phyloP scores from a whole-genome alignment of 2,113 vertebrate genomes.

The Notechis scutatus region DNA sequence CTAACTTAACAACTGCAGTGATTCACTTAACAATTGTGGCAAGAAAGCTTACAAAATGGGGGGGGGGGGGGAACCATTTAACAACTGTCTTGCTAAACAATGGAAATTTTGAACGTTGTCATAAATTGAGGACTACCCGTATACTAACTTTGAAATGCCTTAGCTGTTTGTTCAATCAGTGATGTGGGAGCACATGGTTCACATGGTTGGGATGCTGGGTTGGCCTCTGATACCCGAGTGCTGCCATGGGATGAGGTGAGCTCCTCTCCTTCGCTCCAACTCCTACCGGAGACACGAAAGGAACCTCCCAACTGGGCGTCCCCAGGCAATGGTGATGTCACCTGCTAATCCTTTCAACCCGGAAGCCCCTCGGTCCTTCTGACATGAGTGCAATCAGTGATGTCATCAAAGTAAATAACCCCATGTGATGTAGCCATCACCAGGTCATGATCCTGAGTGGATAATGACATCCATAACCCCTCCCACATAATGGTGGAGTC shows the following conservation, averaged over 20 bases:
- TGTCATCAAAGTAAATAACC: not conserved
- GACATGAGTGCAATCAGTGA: not conserved
- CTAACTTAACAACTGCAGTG: not conserved
- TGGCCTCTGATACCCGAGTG: not conserved
- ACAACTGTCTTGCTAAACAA: not conserved
- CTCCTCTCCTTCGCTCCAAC: not conserved
- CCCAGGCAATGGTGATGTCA: not conserved
- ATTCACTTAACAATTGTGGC: not conserved
- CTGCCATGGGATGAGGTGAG: not conserved
- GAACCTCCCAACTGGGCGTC: not conserved
- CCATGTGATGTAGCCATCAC: not conserved
- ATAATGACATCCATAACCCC: not conserved
- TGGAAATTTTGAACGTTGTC: not conserved
- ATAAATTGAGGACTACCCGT: not conserved
- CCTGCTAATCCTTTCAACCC: not conserved
- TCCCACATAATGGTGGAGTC: not conserved
- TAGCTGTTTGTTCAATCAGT: not conserved
- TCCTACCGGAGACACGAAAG: not conserved
- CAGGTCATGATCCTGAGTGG: not conserved
- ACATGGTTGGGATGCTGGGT: not conserved
- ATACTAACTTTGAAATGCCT: not conserved
- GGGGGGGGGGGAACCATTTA: not conserved
- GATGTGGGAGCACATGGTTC: not conserved
- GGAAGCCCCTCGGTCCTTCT: not conserved
- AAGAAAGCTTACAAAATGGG: not conserved